Evolutionary conservation across 1,140 invertebrate genomes (phyloP).

Genomic region (Oryctes rhinoceros): DNA sequence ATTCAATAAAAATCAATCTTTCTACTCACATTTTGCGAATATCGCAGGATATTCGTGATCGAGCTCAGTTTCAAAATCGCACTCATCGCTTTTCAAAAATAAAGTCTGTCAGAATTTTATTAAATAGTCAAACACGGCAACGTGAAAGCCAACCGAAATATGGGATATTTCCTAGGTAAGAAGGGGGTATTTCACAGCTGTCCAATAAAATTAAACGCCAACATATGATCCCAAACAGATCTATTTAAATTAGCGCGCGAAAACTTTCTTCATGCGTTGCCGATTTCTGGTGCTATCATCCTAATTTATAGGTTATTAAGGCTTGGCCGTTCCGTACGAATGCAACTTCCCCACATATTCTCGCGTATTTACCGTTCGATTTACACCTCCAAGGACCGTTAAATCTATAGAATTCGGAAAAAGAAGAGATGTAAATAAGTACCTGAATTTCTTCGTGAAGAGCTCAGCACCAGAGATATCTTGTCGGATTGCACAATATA

Average conservation of each 20-base stretch:
- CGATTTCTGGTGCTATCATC: neutral
- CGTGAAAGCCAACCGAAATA: conserved; percentile 39
- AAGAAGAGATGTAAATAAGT: conserved; percentile 3
- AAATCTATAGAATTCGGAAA: conserved; percentile 4
- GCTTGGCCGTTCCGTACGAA: too few species aligned
- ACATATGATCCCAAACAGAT: conserved; percentile 19
- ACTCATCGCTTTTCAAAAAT: conserved; percentile 32
- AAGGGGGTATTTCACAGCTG: neutral
- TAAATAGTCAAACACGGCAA: conserved; percentile 36
- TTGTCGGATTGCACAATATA: neutral
- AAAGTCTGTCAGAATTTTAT: conserved; percentile 37
- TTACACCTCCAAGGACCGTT: neutral
- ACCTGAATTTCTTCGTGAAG: conserved; percentile 9
- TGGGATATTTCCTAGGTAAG: conserved; percentile 30
- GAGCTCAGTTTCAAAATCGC: conserved; percentile 35
- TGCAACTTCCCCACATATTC: too few species aligned
- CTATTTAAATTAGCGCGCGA: conserved; percentile 40
- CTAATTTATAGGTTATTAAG: too few species aligned
- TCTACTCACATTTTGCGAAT: conserved; percentile 15
- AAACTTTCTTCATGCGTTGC: neutral
- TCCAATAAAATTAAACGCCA: conserved; percentile 27
- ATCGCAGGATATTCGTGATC: conserved; percentile 7
- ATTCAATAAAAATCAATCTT: neutral
- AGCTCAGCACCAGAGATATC: neutral
- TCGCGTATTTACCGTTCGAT: too few species aligned